Percentiles rank a stretch among this genome's conserved stretches.
phyloP scores from a whole-genome alignment of 2,888 invertebrate genomes.

The Lasioglossum malachurum region DNA sequence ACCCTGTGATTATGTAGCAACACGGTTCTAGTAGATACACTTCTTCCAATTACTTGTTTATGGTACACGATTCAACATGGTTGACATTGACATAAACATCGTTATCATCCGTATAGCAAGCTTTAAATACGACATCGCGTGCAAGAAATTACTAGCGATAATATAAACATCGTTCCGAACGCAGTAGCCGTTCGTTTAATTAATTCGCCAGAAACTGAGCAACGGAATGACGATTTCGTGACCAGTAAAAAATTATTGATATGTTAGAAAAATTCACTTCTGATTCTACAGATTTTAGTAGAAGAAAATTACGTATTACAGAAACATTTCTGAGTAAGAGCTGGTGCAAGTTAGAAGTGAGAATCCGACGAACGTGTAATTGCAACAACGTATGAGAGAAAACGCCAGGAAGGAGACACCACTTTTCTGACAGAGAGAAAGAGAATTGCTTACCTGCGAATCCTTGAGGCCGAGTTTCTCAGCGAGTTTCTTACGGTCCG shows the following conservation, averaged over 20 bases:
- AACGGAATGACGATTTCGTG: no score
- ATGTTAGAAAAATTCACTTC: neutral
- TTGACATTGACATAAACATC: neutral
- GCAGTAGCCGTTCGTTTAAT: no score
- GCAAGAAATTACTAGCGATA: neutral
- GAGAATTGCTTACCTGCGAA: conserved; percentile 92
- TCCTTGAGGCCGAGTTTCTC: conserved; percentile 98
- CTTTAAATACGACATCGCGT: neutral
- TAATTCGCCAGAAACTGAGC: no score
- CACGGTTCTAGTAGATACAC: neutral
- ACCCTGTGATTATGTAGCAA: neutral
- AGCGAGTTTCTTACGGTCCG: conserved; percentile 98
- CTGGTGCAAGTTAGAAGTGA: neutral
- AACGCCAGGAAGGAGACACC: neutral
- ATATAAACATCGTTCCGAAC: neutral
- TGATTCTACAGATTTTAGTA: neutral
- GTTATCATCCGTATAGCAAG: neutral
- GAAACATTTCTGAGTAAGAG: neutral
- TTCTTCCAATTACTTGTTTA: neutral
- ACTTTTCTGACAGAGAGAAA: neutral
- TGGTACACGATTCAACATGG: neutral
- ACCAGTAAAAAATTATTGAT: no score
- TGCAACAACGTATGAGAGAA: neutral
- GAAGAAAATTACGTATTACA: neutral
- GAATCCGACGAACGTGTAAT: neutral